A percentile compares a stretch with the other conserved stretches of the same genome.
phyloP scores from a whole-genome alignment of 2,888 invertebrate genomes.

The Anodontia alba region DNA sequence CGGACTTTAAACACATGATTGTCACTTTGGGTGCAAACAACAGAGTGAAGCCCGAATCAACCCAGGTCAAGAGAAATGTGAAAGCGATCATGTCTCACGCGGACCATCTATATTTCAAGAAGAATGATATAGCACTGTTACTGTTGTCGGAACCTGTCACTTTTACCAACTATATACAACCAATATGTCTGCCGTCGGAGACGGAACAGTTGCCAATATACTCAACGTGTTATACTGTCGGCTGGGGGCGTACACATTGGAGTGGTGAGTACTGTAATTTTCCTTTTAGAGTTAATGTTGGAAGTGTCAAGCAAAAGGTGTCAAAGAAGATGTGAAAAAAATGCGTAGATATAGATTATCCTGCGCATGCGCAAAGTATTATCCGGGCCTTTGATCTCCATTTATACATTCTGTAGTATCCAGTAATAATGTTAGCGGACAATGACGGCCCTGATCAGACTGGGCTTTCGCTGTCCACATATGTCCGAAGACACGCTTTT shows the following conservation, averaged over 20 bases:
- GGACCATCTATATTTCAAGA: conserved; percentile 48
- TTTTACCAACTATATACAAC: conserved; percentile 73
- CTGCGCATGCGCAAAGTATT: too few species aligned
- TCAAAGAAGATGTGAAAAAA: too few species aligned
- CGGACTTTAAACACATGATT: conserved; percentile 46
- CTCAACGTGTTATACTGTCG: conserved; percentile 69
- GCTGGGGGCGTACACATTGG: conserved; percentile 73
- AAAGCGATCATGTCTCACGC: conserved; percentile 53
- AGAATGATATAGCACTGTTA: conserved; percentile 73
- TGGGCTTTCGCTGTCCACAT: too few species aligned
- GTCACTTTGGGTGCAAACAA: conserved; percentile 71
- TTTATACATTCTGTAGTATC: too few species aligned
- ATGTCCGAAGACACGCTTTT: too few species aligned
- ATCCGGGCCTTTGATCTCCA: too few species aligned
- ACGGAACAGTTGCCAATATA: conserved; percentile 61
- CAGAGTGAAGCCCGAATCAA: conserved; percentile 40
- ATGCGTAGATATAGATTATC: too few species aligned
- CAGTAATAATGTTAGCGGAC: too few species aligned
- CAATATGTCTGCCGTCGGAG: conserved; percentile 74
- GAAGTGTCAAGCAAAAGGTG: too few species aligned
- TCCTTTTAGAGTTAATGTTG: too few species aligned
- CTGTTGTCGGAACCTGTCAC: conserved; percentile 66
- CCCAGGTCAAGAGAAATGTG: conserved; percentile 39
- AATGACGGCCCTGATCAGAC: too few species aligned
- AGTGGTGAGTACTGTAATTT: conserved; percentile 46